Base-by-base conservation (phyloP, 2,888 invertebrate species). In the Odiellus spinosus region DNA sequence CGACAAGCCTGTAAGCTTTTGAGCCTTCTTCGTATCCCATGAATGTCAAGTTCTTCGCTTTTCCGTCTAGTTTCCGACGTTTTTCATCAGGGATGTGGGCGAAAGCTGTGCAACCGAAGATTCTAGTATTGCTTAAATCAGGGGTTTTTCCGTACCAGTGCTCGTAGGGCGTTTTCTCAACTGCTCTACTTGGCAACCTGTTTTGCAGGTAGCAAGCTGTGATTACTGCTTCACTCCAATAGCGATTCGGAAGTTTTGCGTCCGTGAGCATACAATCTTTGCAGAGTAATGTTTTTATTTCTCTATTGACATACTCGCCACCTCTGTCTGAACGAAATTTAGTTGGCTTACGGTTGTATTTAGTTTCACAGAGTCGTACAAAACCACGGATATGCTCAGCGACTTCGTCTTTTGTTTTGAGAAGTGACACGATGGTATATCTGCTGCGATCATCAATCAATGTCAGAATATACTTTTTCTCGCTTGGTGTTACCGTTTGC, bases 201-300 rank as follows among this genome's bases (percentile, higher is more conserved):
- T 45, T 45, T 40, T 45, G 39, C 12, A 34, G 33, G 19, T 45
- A 40, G 12, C 32, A 40, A 14, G 40, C 32, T 20, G 45, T 45
- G 15, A 60, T 64, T 54, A 53, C 43, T 19, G 62, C 60, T 4
- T 54, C 56, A 56, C 64, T 83, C 2, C 63, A 71, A 40, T 83
- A 84, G 36, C 40, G 44, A 1, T 41, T 42, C 17, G 49, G 51
- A 51, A 32, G 44, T n/a, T 14, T 49, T 36, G 39, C 40, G 43
- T 42, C 48, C 61, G 62, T 61, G 34, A 45, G 45, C 12, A 35
- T 17, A 1, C 26, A 26, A 6, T 26, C 26, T 8, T 26, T 4
- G 26, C 26, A 6, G 26, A 26, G 26, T 6, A 26, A 26, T 52
- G 12, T 39, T 33, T 21, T 51, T 17, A 56, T 52, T 18, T 42